phyloP scores from a whole-genome alignment of 37 sponge, comb jelly and placozoan genomes.

The Ianthella basta region DNA sequence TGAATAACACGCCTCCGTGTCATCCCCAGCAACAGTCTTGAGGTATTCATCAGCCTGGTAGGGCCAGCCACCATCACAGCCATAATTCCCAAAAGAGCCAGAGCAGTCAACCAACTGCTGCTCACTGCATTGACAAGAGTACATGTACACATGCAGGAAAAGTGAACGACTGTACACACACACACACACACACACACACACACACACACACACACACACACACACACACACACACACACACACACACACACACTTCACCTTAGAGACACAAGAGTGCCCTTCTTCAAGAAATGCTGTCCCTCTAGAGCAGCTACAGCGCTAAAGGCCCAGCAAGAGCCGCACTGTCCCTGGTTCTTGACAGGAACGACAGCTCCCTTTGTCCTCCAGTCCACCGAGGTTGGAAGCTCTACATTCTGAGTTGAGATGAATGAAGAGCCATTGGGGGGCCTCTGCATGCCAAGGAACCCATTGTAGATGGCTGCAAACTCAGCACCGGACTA shows the following conservation, averaged over 20 bases:
- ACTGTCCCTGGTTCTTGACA: constrained; percentile 86
- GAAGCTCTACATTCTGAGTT: neutral
- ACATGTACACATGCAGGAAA: neutral
- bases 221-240: neutral
- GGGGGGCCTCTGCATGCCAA: neutral
- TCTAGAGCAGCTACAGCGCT: constrained; percentile 92
- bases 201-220: neutral
- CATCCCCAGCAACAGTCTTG: constrained; percentile 71
- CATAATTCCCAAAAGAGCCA: constrained; percentile 79
- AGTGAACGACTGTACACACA: neutral
- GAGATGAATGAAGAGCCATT: constrained; percentile 13
- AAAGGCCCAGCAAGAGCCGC: constrained; percentile 98
- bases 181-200: neutral
- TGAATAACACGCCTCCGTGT: constrained; percentile 80
- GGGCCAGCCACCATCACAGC: constrained; percentile 88
- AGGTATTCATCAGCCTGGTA: constrained; percentile 85
- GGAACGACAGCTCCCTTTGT: constrained; percentile 64
- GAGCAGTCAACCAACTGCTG: constrained; percentile 97
- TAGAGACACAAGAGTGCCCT: constrained; percentile 65
- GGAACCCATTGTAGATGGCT: constrained; percentile 58
- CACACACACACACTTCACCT: neutral
- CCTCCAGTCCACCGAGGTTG: constrained; percentile 78
- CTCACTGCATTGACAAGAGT: constrained; percentile 54
- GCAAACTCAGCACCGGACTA: constrained; percentile 52
- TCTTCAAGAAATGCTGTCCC: constrained; percentile 61